Base-by-base conservation (phyloP, 2,113 vertebrate species). In the Glaucomys volans region DNA sequence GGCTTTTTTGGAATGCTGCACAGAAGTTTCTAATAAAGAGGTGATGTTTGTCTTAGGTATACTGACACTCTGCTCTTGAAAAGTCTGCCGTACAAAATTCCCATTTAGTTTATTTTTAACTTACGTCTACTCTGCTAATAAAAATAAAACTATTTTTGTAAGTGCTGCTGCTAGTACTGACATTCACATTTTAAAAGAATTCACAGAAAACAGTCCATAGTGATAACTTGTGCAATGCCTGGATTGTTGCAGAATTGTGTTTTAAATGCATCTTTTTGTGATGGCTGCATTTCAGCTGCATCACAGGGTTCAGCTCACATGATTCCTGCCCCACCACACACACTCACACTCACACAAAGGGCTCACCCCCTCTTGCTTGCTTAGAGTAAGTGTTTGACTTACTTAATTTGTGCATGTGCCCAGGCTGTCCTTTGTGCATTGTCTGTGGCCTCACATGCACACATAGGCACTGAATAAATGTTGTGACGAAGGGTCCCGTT, bases 81-180 rank as follows among this genome's bases (percentile, higher is more conserved):
- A 96, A 95, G 40, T 76, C 94, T 95, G 35, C 24, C 50, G 24
- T 87, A 94, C 92, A 93, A 72, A 94, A 96, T 97, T 94, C 88
- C 95, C 79, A 94, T 94, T 85, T 87, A 24, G 57, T 87, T 89
- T 97, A 82, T 96, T 97, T 97, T 97, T 96, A 94, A 71, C 95
- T 95, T 96, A 66, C 81, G 71, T 93, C 94, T 95, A 75, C 93
- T 96, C 89, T 93, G 87, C 83, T 97, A 90, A 89, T 96, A 97
- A 96, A 97, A 97, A 93, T 90, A 95, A 88, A 91, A 69, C 86
- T 97, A 80, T 98, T 96, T 97, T 96, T 95, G 44, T 91, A 84
- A 81, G 76, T 93, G 71, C 76, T 82, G 47, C 87, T 87, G 95
- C 67, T 30, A 79, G 91, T 91, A 87, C 80, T 93, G 92, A 57